Conservation (phyloP, 2,113 vertebrate species). For the Brienomyrus longianalis region DNA sequence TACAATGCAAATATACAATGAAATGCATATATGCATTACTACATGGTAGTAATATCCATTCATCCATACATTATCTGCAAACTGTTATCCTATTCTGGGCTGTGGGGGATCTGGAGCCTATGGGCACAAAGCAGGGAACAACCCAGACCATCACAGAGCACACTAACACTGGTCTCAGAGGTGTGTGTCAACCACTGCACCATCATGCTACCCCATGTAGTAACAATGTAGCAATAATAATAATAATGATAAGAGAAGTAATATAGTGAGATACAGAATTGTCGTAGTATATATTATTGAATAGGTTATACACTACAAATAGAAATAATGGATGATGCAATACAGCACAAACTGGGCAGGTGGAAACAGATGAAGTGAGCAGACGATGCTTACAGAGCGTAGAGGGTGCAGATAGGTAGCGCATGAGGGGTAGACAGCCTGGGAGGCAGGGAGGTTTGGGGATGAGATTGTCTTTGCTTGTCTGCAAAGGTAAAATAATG, state of each 20-base stretch:
- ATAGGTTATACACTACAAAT: neutral
- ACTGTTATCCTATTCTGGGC: neutral
- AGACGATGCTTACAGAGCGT: neutral
- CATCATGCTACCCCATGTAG: neutral
- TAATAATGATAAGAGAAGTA: neutral
- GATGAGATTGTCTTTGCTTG: neutral
- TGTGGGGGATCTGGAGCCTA: too few species aligned
- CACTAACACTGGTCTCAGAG: neutral
- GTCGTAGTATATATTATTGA: neutral
- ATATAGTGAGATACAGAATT: neutral
- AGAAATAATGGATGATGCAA: neutral
- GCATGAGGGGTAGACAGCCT: neutral
- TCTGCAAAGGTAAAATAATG: neutral
- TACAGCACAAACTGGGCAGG: neutral
- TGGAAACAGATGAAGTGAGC: neutral
- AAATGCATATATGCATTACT: neutral
- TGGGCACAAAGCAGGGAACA: neutral
- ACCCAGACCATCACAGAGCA: neutral
- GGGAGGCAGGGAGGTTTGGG: neutral
- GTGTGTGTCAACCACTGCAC: neutral
- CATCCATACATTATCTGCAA: neutral
- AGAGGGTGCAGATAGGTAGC: neutral
- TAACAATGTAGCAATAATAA: neutral
- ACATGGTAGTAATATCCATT: neutral
- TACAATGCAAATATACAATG: neutral